Conservation (phyloP, 2,888 invertebrate species). For the Neelides folsomi region DNA sequence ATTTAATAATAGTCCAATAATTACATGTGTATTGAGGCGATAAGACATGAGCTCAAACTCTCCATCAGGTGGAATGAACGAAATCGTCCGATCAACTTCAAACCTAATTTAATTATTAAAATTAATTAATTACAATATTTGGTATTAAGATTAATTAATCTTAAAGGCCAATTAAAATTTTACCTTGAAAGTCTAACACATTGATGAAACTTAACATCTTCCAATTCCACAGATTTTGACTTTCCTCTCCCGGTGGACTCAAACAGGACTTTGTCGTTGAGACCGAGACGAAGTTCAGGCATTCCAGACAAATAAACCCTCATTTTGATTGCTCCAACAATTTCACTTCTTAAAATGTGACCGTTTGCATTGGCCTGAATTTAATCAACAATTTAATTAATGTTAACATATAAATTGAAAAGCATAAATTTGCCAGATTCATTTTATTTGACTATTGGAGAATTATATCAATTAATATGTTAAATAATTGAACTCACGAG, state of each 20-base stretch:
- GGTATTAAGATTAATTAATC: not conserved
- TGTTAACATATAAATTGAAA: too few relatives aligned
- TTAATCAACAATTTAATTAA: not conserved
- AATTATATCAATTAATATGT: not conserved
- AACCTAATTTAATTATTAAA: conserved; percentile 48
- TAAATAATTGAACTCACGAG: conserved; percentile 42
- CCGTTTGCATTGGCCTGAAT: conserved; percentile 78
- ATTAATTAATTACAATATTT: not conserved
- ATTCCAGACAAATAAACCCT: conserved; percentile 94
- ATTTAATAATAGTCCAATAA: conserved; percentile 18
- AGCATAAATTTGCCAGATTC: too few relatives aligned
- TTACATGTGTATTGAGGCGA: conserved; percentile 82
- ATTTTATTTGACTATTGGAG: too few relatives aligned
- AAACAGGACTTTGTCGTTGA: conserved; percentile 96
- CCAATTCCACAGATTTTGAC: conserved; percentile 93
- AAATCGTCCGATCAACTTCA: conserved; percentile 95
- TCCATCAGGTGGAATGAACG: conserved; percentile 97
- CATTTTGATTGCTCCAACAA: conserved; percentile 98
- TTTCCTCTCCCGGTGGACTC: conserved; percentile 95
- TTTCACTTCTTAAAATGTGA: conserved; percentile 90
- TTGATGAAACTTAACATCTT: conserved; percentile 98
- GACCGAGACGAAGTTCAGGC: conserved; percentile 89
- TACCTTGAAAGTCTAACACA: conserved; percentile 82
- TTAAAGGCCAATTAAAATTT: too few relatives aligned
- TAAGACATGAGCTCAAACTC: conserved; percentile 99